Conservation (phyloP, 2,113 vertebrate genomes). For the Nannobrachium achirus region DNA sequence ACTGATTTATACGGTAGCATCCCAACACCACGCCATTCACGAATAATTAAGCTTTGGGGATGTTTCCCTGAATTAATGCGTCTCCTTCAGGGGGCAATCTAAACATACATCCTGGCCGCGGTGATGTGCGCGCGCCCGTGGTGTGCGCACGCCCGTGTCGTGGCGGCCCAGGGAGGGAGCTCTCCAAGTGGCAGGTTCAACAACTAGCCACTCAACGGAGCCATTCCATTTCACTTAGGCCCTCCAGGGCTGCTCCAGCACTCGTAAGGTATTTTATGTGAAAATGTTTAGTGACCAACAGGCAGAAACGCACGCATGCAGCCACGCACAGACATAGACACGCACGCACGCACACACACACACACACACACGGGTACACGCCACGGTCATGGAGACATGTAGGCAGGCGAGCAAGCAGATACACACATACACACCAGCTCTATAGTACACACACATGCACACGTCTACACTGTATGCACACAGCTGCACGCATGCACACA, state of each 20-base stretch:
- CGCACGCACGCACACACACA: neutral
- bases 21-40: constrained; percentile 73
- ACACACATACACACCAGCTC: neutral
- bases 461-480: too few relatives aligned
- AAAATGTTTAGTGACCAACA: constrained; percentile 35
- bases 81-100: constrained; percentile 63
- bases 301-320: constrained; percentile 24
- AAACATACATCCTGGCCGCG: constrained; percentile 58
- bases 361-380: constrained; percentile 22
- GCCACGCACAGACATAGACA: neutral
- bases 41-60: constrained; percentile 79
- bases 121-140: constrained; percentile 3
- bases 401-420: neutral
- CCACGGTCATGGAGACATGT: neutral
- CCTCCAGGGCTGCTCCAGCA: constrained; percentile 15
- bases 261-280: constrained; percentile 51
- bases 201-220: constrained; percentile 58
- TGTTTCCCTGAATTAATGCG: constrained; percentile 73
- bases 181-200: constrained; percentile 54
- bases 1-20: constrained; percentile 73
- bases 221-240: constrained; percentile 55
- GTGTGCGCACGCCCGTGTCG: constrained; percentile 17
- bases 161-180: constrained; percentile 20
- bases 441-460: neutral
- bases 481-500: too few relatives aligned